A percentile compares a stretch with the other conserved stretches of the same genome.
phyloP scores from a whole-genome alignment of 2,113 vertebrate genomes.

The Tychaedon coryphoeus region DNA sequence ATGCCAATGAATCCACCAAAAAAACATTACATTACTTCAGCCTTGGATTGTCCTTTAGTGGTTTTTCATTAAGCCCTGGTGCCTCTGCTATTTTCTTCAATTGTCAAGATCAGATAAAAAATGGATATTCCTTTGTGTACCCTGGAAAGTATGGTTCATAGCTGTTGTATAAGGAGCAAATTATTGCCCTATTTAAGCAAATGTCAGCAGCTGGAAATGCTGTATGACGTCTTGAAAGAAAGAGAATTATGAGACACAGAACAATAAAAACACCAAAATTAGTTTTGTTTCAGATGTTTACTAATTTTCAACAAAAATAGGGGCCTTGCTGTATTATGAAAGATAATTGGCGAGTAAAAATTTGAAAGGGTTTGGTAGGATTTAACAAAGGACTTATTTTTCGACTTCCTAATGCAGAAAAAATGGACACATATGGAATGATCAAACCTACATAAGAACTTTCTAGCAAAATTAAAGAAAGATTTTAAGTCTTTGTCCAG shows the following conservation, averaged over 20 bases:
- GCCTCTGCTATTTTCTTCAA: not conserved
- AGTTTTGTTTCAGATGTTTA: not conserved
- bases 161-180: constrained; percentile 48
- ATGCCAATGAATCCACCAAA: not conserved
- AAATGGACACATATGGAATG: not conserved
- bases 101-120: constrained; percentile 9
- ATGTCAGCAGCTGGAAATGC: constrained; percentile 36
- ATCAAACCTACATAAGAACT: not conserved
- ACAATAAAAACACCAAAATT: not conserved
- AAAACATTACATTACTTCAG: not conserved
- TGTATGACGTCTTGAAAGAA: constrained; percentile 5
- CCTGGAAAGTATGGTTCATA: constrained; percentile 15
- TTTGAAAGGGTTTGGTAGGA: not conserved
- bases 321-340: not conserved
- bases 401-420: not conserved
- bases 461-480: not conserved
- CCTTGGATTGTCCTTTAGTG: not conserved
- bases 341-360: not conserved
- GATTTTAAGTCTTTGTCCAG: not conserved
- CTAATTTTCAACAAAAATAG: not conserved
- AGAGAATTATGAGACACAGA: constrained; percentile 24
- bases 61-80: not conserved
- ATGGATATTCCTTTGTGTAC: constrained; percentile 15
- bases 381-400: not conserved
- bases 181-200: constrained; percentile 60